Evolutionary conservation across 2,888 invertebrate genomes (phyloP).

Genomic region (Drosophila affinis): DNA sequence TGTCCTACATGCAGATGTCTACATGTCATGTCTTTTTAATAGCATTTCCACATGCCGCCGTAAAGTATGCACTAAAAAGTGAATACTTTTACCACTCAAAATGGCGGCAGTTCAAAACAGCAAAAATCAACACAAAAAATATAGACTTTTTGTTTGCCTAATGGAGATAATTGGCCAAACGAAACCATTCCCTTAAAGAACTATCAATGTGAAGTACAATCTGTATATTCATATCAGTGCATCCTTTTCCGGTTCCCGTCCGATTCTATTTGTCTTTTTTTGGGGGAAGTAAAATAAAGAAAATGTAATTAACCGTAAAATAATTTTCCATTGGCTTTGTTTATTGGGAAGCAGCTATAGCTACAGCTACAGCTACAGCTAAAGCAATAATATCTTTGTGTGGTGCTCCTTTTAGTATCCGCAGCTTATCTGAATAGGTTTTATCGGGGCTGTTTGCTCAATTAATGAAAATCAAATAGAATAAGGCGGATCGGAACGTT

Average conservation of each 20-base stretch:
- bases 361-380: slow-evolving; percentile 3
- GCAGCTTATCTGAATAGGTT: slow-evolving; percentile 34
- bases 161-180: too few relatives aligned
- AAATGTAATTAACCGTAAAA: slow-evolving; percentile 33
- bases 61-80: slow-evolving; percentile 21
- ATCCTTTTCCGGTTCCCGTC: slow-evolving; percentile 32
- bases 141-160: too few relatives aligned
- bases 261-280: slow-evolving; percentile 33
- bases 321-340: slow-evolving; percentile 30
- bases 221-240: too few relatives aligned
- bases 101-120: not conserved
- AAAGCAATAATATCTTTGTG: slow-evolving; percentile 5
- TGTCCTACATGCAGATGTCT: too few relatives aligned
- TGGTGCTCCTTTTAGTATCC: slow-evolving; percentile 27
- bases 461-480: slow-evolving; percentile 68
- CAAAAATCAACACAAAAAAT: not conserved
- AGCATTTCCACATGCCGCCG: slow-evolving; percentile 5
- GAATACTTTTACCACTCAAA: not conserved
- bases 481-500: slow-evolving; percentile 14
- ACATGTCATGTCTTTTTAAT: slow-evolving; percentile 3
- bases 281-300: slow-evolving; percentile 41
- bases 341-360: slow-evolving; percentile 34
- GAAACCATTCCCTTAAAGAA: too few relatives aligned
- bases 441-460: slow-evolving; percentile 61
- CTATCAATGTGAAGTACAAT: too few relatives aligned